A percentile compares a stretch with the other conserved stretches of the same genome.
phyloP scores from a whole-genome alignment of 2,888 invertebrate genomes.

The Sminthurinus aureus region DNA sequence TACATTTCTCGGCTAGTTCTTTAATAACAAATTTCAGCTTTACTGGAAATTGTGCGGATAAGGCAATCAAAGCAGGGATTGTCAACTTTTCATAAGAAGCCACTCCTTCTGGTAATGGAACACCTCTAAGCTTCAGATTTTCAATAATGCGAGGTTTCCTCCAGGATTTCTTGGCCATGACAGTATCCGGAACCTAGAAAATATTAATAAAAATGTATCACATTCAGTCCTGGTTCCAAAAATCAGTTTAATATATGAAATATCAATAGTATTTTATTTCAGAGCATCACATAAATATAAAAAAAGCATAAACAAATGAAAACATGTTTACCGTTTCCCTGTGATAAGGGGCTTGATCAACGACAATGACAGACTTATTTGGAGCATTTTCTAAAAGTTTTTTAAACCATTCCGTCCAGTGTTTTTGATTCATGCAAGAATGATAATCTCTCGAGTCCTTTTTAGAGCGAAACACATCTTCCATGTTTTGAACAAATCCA shows the following conservation, averaged over 20 bases:
- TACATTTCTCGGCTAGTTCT: not conserved
- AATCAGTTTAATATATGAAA: no score
- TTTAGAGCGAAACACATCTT: conserved; percentile 1
- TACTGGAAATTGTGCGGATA: not conserved
- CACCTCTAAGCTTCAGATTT: not conserved
- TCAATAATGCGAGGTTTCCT: not conserved
- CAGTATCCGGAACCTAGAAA: not conserved
- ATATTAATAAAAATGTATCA: no score
- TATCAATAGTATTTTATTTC: no score
- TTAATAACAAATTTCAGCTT: not conserved
- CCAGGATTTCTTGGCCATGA: not conserved
- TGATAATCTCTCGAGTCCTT: not conserved
- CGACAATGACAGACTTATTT: conserved; percentile 25
- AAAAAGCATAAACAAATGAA: not conserved
- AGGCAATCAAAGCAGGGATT: not conserved
- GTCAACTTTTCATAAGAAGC: not conserved
- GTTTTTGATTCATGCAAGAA: not conserved
- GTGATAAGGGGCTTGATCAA: conserved; percentile 41
- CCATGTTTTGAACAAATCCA: not conserved
- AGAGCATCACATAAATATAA: no score
- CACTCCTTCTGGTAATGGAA: not conserved
- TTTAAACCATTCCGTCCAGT: not conserved
- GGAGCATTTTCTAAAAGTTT: conserved; percentile 22
- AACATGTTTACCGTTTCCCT: conserved; percentile 7
- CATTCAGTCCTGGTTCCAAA: not conserved